These are phyloP conservation scores for Esox masquinongy DNA, from an alignment of 2,797 vertebrate genomes.

Conservation along the genomic window DNA sequence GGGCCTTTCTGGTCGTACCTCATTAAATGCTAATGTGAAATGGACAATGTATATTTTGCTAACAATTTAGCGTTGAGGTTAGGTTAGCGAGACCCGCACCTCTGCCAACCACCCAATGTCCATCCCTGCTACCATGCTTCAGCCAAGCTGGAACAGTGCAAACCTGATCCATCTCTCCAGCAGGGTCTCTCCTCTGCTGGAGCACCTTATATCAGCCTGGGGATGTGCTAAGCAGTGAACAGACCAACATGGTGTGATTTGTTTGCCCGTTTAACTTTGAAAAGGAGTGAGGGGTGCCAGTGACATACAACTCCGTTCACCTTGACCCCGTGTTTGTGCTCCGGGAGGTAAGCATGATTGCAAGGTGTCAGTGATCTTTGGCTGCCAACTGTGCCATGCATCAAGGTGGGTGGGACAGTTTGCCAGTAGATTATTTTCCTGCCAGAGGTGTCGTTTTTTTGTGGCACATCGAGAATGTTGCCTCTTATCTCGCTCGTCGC, in stretches of 20 bases:
- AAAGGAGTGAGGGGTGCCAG: conserved; percentile 16
- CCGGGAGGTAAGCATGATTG: conserved; percentile 43
- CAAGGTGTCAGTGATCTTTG: not conserved
- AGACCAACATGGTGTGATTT: conserved; percentile 2
- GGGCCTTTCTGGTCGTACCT: conserved; percentile 32
- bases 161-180: not conserved
- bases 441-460: conserved; percentile 46
- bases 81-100: conserved; percentile 49
- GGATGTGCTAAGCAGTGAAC: conserved; percentile 21
- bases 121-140: conserved; percentile 48
- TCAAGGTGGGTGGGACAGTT: not conserved
- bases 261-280: conserved; percentile 30
- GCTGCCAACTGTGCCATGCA: not conserved
- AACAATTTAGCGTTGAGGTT: conserved; percentile 61
- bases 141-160: conserved; percentile 15
- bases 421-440: conserved; percentile 57
- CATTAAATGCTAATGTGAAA: conserved; percentile 58
- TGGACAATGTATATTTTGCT: conserved; percentile 57
- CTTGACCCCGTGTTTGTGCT: conserved; percentile 33
- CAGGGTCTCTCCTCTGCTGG: not conserved
- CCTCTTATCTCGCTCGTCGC: conserved; percentile 47
- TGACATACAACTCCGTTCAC: conserved; percentile 22
- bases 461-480: conserved; percentile 37
- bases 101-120: conserved; percentile 63
- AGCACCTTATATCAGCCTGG: conserved; percentile 31